These are phyloP conservation scores for Hydropsyche tenuis DNA, from an alignment of 1,140 invertebrate genomes.

Conservation along the genomic window DNA sequence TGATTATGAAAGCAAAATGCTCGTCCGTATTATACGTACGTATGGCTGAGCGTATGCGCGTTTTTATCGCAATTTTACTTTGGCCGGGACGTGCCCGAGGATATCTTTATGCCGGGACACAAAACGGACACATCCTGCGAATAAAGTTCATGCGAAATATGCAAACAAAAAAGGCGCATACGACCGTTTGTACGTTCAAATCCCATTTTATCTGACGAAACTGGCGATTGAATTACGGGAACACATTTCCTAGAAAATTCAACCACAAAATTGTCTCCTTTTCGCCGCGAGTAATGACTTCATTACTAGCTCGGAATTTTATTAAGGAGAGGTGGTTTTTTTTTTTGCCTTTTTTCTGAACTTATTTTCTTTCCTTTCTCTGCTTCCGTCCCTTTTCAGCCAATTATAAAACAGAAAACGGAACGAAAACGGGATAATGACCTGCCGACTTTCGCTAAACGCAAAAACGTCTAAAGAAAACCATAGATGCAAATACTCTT, in stretches of 20 bases:
- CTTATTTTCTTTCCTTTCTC: conserved; percentile 13
- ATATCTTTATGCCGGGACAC: conserved; percentile 30
- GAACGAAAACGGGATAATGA: conserved; percentile 10
- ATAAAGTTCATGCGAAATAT: conserved; percentile 5
- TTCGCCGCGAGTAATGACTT: neutral
- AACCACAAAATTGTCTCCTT: conserved; percentile 11
- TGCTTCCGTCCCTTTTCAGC: conserved; percentile 5
- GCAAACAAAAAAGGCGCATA: neutral
- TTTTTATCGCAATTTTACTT: conserved; percentile 17
- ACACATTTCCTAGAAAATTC: conserved; percentile 10
- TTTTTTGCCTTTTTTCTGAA: conserved; percentile 5
- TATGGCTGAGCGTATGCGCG: neutral
- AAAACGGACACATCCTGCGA: neutral
- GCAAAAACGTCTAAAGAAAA: conserved; percentile 23
- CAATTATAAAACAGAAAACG: conserved; percentile 22
- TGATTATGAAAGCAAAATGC: conserved; percentile 33
- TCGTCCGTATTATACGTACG: neutral
- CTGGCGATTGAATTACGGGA: conserved; percentile 2
- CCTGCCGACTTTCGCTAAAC: neutral
- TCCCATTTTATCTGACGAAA: neutral
- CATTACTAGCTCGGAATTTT: conserved; percentile 24
- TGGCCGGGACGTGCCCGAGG: conserved; percentile 15
- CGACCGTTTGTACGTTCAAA: neutral
- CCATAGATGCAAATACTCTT: conserved; percentile 22
- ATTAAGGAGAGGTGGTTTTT: conserved; percentile 27